A percentile compares a stretch with the other conserved stretches of the same genome.
phyloP scores from a whole-genome alignment of 2,888 invertebrate genomes.

The Macrophya alboannulata region DNA sequence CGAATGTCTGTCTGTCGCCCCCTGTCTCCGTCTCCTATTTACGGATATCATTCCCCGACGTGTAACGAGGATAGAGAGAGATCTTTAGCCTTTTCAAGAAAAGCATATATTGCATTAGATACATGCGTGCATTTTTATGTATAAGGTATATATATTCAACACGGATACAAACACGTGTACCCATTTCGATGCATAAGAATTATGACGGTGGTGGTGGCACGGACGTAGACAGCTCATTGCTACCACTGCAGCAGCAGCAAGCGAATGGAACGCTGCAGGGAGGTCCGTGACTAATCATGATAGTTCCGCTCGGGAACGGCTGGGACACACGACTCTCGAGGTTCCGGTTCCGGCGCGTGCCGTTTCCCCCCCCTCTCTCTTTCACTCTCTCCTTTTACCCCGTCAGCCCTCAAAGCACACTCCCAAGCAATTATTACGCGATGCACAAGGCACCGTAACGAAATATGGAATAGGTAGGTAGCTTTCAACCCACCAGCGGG shows the following conservation, averaged over 20 bases:
- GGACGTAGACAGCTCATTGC: slow-evolving; percentile 30
- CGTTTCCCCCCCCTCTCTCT: slow-evolving; percentile 61
- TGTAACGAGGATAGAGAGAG: neutral
- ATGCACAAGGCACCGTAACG: slow-evolving; percentile 66
- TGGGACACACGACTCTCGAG: slow-evolving; percentile 78
- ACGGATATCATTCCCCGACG: neutral
- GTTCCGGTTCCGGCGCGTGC: slow-evolving; percentile 79
- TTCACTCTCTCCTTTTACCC: slow-evolving; percentile 55
- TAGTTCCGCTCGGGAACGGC: slow-evolving; percentile 80
- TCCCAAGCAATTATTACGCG: slow-evolving; percentile 76
- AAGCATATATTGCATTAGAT: neutral
- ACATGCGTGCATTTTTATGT: neutral
- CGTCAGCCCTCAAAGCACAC: slow-evolving; percentile 45
- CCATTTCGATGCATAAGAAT: neutral
- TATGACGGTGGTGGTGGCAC: neutral
- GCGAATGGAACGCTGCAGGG: slow-evolving; percentile 61
- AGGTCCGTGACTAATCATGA: slow-evolving; percentile 80
- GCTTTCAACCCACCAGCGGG: neutral
- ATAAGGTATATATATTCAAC: neutral
- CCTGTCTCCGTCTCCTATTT: neutral
- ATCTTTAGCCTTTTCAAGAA: neutral
- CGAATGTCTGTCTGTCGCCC: neutral
- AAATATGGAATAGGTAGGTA: slow-evolving; percentile 38
- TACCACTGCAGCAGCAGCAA: neutral
- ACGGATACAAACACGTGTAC: slow-evolving; percentile 4